Evolutionary conservation across 2,888 invertebrate species (phyloP).

Genomic region (Athalia cordata): DNA sequence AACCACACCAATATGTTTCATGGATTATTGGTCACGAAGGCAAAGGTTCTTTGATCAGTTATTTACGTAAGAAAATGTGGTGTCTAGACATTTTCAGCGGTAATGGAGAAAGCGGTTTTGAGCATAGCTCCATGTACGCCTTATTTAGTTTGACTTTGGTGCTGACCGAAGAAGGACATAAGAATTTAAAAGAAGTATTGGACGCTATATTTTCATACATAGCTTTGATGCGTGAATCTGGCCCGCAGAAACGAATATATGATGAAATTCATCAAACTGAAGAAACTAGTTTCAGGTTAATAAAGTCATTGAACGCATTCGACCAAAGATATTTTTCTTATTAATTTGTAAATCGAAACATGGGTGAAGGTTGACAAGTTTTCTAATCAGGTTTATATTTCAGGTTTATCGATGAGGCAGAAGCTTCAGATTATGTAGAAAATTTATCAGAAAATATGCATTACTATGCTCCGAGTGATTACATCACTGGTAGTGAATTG

Average conservation of each 20-base stretch:
- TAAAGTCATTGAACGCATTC: neutral
- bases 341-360: too few relatives aligned
- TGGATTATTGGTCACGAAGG: constrained; percentile 90
- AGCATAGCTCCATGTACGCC: constrained; percentile 87
- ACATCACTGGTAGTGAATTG: constrained; percentile 84
- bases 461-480: constrained; percentile 85
- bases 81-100: constrained; percentile 83
- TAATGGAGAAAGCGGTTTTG: constrained; percentile 84
- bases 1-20: constrained; percentile 86
- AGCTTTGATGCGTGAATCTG: constrained; percentile 80
- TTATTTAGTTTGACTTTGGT: constrained; percentile 83
- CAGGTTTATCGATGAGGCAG: constrained; percentile 82
- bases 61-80: constrained; percentile 86
- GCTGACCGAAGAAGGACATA: constrained; percentile 86
- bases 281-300: constrained; percentile 77
- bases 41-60: constrained; percentile 87
- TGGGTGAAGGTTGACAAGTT: too few relatives aligned
- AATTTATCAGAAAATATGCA: constrained; percentile 86
- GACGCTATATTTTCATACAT: constrained; percentile 88
- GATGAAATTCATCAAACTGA: constrained; percentile 76
- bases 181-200: constrained; percentile 83
- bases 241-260: constrained; percentile 82
- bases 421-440: constrained; percentile 87
- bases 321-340: neutral
- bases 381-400: constrained; percentile 68